Evolutionary conservation across 2,888 invertebrate genomes (phyloP).

Genomic region (Orchesellides sinensis): DNA sequence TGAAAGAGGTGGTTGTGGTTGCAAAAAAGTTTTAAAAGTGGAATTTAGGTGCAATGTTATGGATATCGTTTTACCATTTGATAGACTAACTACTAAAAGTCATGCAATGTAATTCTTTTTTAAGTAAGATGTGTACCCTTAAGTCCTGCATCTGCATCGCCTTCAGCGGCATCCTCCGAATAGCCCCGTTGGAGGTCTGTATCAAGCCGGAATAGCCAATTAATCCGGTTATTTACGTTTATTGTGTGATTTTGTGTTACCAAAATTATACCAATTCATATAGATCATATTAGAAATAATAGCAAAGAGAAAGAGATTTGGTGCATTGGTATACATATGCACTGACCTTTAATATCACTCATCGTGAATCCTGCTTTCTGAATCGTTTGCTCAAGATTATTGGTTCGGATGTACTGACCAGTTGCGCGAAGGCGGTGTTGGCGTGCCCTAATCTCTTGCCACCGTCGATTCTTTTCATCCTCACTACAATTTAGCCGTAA

Average conservation of each 20-base stretch:
- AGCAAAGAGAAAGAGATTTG: no score
- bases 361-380: slow-evolving; percentile 92
- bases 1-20: background rate
- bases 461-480: slow-evolving; percentile 88
- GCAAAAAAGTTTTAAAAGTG: background rate
- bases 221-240: slow-evolving; percentile 44
- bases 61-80: background rate
- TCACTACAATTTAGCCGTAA: slow-evolving; percentile 80
- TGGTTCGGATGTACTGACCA: slow-evolving; percentile 72
- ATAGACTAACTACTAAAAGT: background rate
- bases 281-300: slow-evolving; percentile 11
- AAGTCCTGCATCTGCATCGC: slow-evolving; percentile 79
- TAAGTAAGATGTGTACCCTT: slow-evolving; percentile 22
- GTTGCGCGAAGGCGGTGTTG: slow-evolving; percentile 86
- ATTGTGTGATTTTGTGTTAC: slow-evolving; percentile 12
- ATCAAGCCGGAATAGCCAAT: slow-evolving; percentile 50
- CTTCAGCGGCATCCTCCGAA: slow-evolving; percentile 87
- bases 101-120: slow-evolving; percentile 32
- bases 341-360: slow-evolving; percentile 91
- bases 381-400: slow-evolving; percentile 93
- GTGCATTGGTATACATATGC: background rate
- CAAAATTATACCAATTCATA: slow-evolving; percentile 40
- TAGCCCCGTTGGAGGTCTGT: slow-evolving; percentile 90
- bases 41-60: background rate
- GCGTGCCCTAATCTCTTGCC: slow-evolving; percentile 92